Base-by-base conservation (phyloP, 2,888 invertebrate genomes). In the Eupithecia tripunctaria region DNA sequence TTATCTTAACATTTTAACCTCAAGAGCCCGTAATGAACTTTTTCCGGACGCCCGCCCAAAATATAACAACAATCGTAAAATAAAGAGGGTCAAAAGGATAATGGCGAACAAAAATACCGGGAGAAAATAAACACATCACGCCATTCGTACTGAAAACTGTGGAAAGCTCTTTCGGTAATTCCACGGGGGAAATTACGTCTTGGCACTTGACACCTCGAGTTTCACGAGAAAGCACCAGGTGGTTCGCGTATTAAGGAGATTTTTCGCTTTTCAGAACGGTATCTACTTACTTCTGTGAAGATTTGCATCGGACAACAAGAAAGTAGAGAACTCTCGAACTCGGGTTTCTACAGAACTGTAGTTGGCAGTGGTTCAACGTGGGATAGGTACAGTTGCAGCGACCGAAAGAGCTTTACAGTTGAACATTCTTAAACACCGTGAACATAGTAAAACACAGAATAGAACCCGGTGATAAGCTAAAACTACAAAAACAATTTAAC, bases 221-320 rank as follows among this genome's bases (percentile, higher is more conserved):
- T 72, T 41, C 56, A 38, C 62, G 75, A 69, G 69, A 77, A 70
- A 66, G 66, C n/a, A 73, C 43, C 75, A 72, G 73, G 72, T 74
- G 74, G 32, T 12, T 47, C 25, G 27, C 32, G 71, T 65, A 70
- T 68, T 72, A 75, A 36, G 72, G 67, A 69, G 72, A 75, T 75
- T 70, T 75, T 70, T 64, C 70, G 38, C 18, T 62, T 77, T 68
- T 51, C n/a, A 43, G 2, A 43, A 41, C 15, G 41, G 4, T 43
- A 43, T 43, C 18, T 15, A 18, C 43, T 43, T 43, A 43, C 3
- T 15, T 41, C 15, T 15, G 41, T 15, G 41, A 41, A 15, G 15
- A 41, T 43, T 43, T 18, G 43, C 43, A 18, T 43, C 6, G 18
- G 43, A 18, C 43, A 6, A 43, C 43, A 43, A 14, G 43, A 43